Evolutionary conservation across 2,888 invertebrate species (phyloP).

Genomic region (Incurvaria masculella): DNA sequence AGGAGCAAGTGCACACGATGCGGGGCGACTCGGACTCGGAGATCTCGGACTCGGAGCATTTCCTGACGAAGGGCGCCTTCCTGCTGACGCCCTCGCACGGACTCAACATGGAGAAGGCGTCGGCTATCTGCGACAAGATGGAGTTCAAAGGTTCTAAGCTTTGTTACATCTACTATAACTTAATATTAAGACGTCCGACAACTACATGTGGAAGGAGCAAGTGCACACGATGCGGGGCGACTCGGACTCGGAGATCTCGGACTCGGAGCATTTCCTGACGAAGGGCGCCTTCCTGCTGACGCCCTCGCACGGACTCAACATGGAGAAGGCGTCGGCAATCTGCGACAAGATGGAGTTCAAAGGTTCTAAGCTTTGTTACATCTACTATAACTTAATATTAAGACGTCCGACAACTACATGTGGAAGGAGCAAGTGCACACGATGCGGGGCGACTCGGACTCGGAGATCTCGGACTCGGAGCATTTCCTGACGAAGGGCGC

Average conservation of each 20-base stretch:
- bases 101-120: slow-evolving; percentile 81
- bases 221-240: slow-evolving; percentile 62
- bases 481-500: slow-evolving; percentile 81
- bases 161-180: no score
- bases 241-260: slow-evolving; percentile 75
- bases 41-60: slow-evolving; percentile 70
- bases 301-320: slow-evolving; percentile 80
- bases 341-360: slow-evolving; percentile 89
- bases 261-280: slow-evolving; percentile 73
- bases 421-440: slow-evolving; percentile 53
- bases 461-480: slow-evolving; percentile 71
- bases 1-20: slow-evolving; percentile 41
- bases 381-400: no score
- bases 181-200: slow-evolving; percentile 53
- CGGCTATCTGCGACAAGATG: slow-evolving; percentile 84
- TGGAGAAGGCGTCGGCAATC: slow-evolving; percentile 82
- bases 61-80: slow-evolving; percentile 80
- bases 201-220: slow-evolving; percentile 54
- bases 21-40: slow-evolving; percentile 72
- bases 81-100: slow-evolving; percentile 84
- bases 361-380: no score
- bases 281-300: slow-evolving; percentile 82
- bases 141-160: slow-evolving; percentile 86
- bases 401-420: slow-evolving; percentile 52
- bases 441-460: slow-evolving; percentile 74